Evolutionary conservation across 2,888 invertebrate species (phyloP).

Genomic region (Rhodophaea formosa): DNA sequence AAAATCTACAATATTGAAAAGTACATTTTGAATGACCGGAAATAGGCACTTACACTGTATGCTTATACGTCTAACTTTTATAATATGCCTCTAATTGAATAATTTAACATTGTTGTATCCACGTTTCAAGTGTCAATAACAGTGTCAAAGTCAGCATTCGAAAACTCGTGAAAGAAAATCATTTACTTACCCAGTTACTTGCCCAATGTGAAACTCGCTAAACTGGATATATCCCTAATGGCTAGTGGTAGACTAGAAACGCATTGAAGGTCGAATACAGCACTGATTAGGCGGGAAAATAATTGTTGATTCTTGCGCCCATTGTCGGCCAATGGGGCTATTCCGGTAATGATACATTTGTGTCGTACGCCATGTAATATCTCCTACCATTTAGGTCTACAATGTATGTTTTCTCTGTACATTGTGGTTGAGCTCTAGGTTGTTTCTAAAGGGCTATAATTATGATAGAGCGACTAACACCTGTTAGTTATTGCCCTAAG

Average conservation of each 20-base stretch:
- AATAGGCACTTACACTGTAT: no score
- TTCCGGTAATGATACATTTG: slow-evolving; percentile 12
- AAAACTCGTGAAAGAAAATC: no score
- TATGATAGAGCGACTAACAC: neutral
- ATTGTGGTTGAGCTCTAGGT: neutral
- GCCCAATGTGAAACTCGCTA: slow-evolving; percentile 1
- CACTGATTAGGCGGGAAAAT: slow-evolving; percentile 16
- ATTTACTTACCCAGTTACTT: neutral
- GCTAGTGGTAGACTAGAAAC: slow-evolving; percentile 14
- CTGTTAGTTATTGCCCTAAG: no score
- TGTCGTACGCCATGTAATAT: neutral
- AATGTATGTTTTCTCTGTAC: neutral
- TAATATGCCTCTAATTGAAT: no score
- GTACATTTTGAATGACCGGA: no score
- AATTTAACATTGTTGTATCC: no score
- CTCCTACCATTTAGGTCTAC: neutral
- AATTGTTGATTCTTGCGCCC: slow-evolving; percentile 16
- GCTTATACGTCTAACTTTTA: no score
- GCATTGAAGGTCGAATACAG: slow-evolving; percentile 11
- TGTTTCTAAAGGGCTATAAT: neutral
- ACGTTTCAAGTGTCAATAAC: no score
- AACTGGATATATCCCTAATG: neutral
- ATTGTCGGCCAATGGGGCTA: slow-evolving; percentile 10
- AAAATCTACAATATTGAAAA: no score
- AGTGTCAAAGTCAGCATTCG: no score